phyloP scores from a whole-genome alignment of 2,888 invertebrate species.

The Leuctra nigra region DNA sequence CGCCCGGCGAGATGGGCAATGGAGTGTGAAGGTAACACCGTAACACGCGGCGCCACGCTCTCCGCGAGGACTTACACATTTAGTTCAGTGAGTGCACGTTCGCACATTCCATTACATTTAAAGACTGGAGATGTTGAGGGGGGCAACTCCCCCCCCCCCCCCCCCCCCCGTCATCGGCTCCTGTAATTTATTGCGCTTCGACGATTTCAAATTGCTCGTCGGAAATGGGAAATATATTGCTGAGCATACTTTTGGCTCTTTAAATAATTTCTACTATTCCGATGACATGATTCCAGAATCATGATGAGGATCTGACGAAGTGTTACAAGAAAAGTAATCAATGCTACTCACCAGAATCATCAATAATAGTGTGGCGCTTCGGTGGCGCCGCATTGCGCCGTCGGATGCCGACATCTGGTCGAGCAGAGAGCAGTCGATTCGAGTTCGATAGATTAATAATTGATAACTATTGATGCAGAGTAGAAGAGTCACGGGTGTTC shows the following conservation, averaged over 20 bases:
- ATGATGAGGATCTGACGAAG: not conserved
- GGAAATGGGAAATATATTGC: slow-evolving; percentile 5
- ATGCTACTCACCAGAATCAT: slow-evolving; percentile 14
- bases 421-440: not conserved
- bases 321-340: not conserved
- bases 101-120: slow-evolving; percentile 18
- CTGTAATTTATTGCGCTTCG: slow-evolving; percentile 14
- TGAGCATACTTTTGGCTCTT: slow-evolving; percentile 5
- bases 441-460: not conserved
- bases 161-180: slow-evolving; percentile 10
- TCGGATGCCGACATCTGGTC: not conserved
- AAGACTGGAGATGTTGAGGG: not conserved
- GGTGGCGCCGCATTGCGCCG: not conserved
- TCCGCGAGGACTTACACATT: slow-evolving; percentile 1
- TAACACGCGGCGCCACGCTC: not conserved
- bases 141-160: no score
- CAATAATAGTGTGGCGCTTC: not conserved
- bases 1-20: not conserved
- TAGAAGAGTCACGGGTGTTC: not conserved
- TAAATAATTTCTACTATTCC: no score
- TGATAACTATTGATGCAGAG: not conserved
- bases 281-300: no score
- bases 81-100: slow-evolving; percentile 13
- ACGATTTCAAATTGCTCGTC: slow-evolving; percentile 2
- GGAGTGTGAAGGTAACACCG: slow-evolving; percentile 6